phyloP scores from a whole-genome alignment of 2,797 vertebrate species.

The Sebastes vulpes region DNA sequence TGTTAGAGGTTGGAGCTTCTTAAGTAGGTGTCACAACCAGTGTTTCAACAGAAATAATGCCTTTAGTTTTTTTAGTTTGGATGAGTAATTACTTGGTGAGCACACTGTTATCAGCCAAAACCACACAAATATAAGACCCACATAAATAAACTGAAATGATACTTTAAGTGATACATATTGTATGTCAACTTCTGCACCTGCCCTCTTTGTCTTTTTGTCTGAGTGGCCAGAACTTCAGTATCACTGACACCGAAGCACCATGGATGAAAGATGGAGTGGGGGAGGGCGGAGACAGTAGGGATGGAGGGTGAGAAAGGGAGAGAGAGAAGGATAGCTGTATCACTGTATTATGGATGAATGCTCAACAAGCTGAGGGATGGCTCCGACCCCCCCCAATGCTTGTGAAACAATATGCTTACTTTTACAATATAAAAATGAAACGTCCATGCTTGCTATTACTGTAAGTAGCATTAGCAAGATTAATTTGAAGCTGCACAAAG shows the following conservation, averaged over 20 bases:
- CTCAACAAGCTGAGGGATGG: neutral
- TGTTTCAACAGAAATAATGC: too few relatives aligned
- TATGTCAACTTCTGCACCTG: neutral
- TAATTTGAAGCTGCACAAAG: slow-evolving; percentile 15
- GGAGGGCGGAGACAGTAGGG: neutral
- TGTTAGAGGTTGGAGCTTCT: too few relatives aligned
- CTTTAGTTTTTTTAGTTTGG: neutral
- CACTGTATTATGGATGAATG: neutral
- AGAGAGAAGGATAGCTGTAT: neutral
- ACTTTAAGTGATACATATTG: neutral
- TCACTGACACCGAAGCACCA: neutral
- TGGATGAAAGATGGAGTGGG: neutral
- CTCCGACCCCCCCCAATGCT: neutral
- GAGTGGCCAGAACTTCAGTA: neutral
- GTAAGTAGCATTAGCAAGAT: slow-evolving; percentile 25
- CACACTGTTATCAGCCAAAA: neutral
- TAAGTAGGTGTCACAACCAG: too few relatives aligned
- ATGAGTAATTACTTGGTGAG: neutral
- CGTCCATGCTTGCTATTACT: neutral
- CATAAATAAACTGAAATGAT: neutral
- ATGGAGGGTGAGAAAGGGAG: neutral
- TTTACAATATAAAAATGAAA: slow-evolving; percentile 7
- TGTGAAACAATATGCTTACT: slow-evolving; percentile 6
- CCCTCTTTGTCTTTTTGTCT: neutral
- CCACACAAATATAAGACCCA: neutral